phyloP scores from a whole-genome alignment of 2,888 invertebrate genomes.

The Cryptus armator region DNA sequence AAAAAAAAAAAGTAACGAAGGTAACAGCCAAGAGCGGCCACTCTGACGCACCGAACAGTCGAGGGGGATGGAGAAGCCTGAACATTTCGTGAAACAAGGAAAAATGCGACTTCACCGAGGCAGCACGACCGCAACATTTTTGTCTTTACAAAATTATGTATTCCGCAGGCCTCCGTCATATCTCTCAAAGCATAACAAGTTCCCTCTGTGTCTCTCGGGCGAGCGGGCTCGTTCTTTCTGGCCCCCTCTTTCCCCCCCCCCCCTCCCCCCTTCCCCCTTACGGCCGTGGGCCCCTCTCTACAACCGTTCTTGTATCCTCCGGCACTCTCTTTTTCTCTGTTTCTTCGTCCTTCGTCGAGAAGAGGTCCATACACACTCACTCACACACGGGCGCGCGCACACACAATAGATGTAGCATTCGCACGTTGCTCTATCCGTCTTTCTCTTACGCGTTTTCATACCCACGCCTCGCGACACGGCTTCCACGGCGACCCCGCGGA shows the following conservation, averaged over 20 bases:
- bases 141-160: constrained; percentile 85
- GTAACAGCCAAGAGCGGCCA: constrained; percentile 64
- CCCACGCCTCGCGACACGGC: constrained; percentile 12
- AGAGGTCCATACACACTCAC: constrained; percentile 11
- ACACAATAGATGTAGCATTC: neutral
- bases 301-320: constrained; percentile 46
- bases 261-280: constrained; percentile 11
- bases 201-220: constrained; percentile 78
- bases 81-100: constrained; percentile 84
- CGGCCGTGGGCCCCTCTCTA: constrained; percentile 53
- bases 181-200: constrained; percentile 85
- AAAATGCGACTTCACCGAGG: constrained; percentile 83
- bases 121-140: constrained; percentile 84
- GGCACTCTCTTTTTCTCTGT: constrained; percentile 51
- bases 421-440: constrained; percentile 28
- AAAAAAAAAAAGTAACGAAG: constrained; percentile 44
- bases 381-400: constrained; percentile 1
- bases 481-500: constrained; percentile 23
- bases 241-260: neutral
- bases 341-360: constrained; percentile 55
- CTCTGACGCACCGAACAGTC: constrained; percentile 71
- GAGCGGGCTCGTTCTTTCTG: constrained; percentile 63
- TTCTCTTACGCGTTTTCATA: constrained; percentile 9
- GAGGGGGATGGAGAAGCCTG: constrained; percentile 70
- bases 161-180: constrained; percentile 83